A percentile compares a stretch with the other conserved stretches of the same genome.
Evolutionary conservation across 1,140 invertebrate genomes (phyloP).

Genomic region (Microplitis demolitor): DNA sequence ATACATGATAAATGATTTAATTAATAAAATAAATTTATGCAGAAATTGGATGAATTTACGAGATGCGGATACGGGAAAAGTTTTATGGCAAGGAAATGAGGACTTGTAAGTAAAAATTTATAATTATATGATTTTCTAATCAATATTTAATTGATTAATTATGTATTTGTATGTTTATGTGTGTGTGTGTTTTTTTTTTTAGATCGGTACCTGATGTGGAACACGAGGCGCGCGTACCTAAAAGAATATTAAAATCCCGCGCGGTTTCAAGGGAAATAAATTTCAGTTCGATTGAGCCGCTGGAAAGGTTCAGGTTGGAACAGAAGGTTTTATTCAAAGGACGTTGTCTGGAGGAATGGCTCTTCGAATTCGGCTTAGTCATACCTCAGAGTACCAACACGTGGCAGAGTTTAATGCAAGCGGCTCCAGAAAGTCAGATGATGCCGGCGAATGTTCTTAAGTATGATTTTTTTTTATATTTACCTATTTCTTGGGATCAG

Average conservation of each 20-base stretch:
- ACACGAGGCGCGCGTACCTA: conserved; percentile 96
- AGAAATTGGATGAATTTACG: conserved; percentile 99
- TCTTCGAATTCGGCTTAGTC: conserved; percentile 99
- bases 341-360: conserved; percentile 93
- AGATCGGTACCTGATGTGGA: conserved; percentile 84
- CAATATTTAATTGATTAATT: too few species aligned
- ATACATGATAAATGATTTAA: neutral
- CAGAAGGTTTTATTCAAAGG: conserved; percentile 88
- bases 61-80: conserved; percentile 93
- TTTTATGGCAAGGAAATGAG: conserved; percentile 97
- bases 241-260: conserved; percentile 93
- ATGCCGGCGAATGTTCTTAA: conserved; percentile 98
- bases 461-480: conserved; percentile 60
- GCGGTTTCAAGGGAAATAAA: conserved; percentile 97
- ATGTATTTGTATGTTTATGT: neutral
- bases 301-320: conserved; percentile 96
- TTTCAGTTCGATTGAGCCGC: conserved; percentile 94
- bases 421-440: conserved; percentile 99
- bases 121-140: conserved; percentile 1
- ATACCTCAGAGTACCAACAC: conserved; percentile 99
- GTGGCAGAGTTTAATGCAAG: conserved; percentile 98
- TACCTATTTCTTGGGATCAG: conserved; percentile 7
- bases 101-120: conserved; percentile 77
- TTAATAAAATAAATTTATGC: conserved; percentile 32
- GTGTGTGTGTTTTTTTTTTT: conserved; percentile 20